Percentiles rank a stretch among this genome's conserved stretches.
phyloP scores from a whole-genome alignment of 2,888 invertebrate genomes.

The Tachina lurida region DNA sequence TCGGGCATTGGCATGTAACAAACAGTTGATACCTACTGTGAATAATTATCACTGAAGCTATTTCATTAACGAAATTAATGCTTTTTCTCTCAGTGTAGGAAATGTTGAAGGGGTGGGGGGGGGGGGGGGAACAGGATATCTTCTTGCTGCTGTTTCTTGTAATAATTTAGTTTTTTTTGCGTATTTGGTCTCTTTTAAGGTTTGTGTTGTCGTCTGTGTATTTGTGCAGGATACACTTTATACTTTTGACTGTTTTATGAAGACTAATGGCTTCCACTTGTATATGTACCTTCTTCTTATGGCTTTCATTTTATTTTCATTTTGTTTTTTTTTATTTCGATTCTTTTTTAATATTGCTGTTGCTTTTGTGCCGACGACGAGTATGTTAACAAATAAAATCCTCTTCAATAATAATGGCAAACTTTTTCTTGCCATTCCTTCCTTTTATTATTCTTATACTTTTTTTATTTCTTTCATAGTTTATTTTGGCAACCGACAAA shows the following conservation, averaged over 20 bases:
- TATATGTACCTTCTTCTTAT: slow-evolving; percentile 63
- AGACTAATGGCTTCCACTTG: slow-evolving; percentile 72
- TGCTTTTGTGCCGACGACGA: slow-evolving; percentile 14
- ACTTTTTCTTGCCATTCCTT: slow-evolving; percentile 41
- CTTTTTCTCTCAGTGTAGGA: neutral
- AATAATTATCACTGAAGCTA: no score
- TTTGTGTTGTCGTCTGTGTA: slow-evolving; percentile 16
- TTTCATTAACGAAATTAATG: no score
- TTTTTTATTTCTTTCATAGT: slow-evolving; percentile 12
- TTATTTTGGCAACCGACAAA: slow-evolving; percentile 65
- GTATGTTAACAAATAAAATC: slow-evolving; percentile 68
- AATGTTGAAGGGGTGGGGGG: no score
- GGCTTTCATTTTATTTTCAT: slow-evolving; percentile 42
- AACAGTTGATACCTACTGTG: no score
- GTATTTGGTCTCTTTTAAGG: slow-evolving; percentile 11
- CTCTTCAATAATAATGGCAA: slow-evolving; percentile 62
- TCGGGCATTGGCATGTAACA: no score
- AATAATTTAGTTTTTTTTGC: slow-evolving; percentile 19
- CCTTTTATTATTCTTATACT: slow-evolving; percentile 39
- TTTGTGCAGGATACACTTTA: slow-evolving; percentile 45
- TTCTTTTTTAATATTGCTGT: slow-evolving; percentile 7
- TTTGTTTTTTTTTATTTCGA: slow-evolving; percentile 4
- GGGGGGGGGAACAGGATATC: neutral
- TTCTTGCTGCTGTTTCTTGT: slow-evolving; percentile 2
- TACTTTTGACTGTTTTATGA: slow-evolving; percentile 70